A percentile compares a stretch with the other conserved stretches of the same genome.
Evolutionary conservation across 2,888 invertebrate species (phyloP).

Genomic region (Cataglyphis rosenhaueri): DNA sequence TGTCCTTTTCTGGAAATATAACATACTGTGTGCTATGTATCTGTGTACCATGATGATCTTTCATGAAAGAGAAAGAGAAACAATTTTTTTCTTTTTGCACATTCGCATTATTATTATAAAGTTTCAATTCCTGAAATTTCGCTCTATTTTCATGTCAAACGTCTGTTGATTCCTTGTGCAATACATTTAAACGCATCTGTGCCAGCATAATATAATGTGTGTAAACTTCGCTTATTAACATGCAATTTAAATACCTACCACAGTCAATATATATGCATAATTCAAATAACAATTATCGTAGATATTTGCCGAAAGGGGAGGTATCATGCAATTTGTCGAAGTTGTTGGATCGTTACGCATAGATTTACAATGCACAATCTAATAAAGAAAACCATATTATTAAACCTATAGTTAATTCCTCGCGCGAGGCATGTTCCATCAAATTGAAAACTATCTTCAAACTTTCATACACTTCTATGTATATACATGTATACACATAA

Average conservation of each 20-base stretch:
- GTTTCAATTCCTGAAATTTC: conserved; percentile 75
- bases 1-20: conserved; percentile 63
- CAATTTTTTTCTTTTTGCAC: conserved; percentile 52
- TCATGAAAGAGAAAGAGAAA: conserved; percentile 70
- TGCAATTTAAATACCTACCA: conserved; percentile 75
- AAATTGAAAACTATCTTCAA: conserved; percentile 29
- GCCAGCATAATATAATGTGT: conserved; percentile 79
- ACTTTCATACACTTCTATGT: conserved; percentile 2
- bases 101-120: conserved; percentile 58
- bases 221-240: conserved; percentile 67
- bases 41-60: conserved; percentile 81
- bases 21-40: conserved; percentile 81
- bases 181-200: conserved; percentile 84
- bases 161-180: conserved; percentile 82
- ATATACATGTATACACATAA: background rate
- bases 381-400: conserved; percentile 30
- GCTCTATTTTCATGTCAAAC: conserved; percentile 84
- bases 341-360: conserved; percentile 1
- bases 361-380: conserved; percentile 22
- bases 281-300: conserved; percentile 61
- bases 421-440: background rate
- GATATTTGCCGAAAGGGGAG: conserved; percentile 56
- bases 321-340: conserved; percentile 65
- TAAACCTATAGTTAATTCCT: conserved; percentile 18
- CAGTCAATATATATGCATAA: conserved; percentile 52